Evolutionary conservation across 2,113 vertebrate species (phyloP), one percentile per base, ranked within the genome.

Genomic region (Bothrops jararaca): DNA sequence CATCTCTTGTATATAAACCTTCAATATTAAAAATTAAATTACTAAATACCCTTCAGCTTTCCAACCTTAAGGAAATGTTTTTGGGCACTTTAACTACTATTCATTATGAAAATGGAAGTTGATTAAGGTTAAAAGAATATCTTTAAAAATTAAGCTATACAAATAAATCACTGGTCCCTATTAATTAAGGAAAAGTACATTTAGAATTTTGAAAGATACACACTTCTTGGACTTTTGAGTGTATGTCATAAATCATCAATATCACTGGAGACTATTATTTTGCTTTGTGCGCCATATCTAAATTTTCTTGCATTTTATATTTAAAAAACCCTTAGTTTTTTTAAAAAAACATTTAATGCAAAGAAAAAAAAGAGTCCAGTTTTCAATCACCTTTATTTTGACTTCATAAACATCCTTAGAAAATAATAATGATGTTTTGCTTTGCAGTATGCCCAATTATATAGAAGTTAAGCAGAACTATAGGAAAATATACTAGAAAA

Each of bases 21-120:
- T 89, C 1, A 89, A 56, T 89, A 92, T 56, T 89, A 89, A 80
- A 86, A 89, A 90, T 93, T 93, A 90, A 93, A 93, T 89, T 53
- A 87, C 34, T 58, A 29, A 9, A 7, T 4, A 92, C 18, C 15
- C 58, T 92, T 0, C 29, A 3, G 91, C 12, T 15, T 86, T 90
- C 88, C 89, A 87, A 4, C 56, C 24, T 58, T 58, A 92, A 53
- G 39, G 53, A 10, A 20, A 53, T 45, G 24, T 95, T 94, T 80
- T 54, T 50, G 18, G 85, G 91, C 56, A 92, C 60, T 24, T 92
- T 48, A 87, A 93, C 57, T 93, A 94, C 15, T 50, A 91, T 94
- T 88, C 85, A 85, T 2, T 34, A 89, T 74, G 48, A 69, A 90
- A 88, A 90, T n/a, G 24, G 39, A 11, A 74, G 26, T 54, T 91